Evolutionary conservation across 1,140 invertebrate species (phyloP).

Genomic region (Drosophila neocordata): DNA sequence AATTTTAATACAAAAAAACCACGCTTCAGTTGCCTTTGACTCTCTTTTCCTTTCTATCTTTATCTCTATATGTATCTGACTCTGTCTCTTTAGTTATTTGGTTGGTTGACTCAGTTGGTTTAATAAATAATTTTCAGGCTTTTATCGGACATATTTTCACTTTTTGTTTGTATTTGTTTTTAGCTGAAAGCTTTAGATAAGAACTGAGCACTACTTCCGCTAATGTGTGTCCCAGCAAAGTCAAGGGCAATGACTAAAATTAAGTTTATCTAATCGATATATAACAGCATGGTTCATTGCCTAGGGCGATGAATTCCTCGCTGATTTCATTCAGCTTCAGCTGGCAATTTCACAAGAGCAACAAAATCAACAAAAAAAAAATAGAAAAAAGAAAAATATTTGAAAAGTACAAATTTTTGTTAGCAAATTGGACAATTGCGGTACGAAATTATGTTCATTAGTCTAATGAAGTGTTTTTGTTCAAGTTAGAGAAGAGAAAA

Average conservation of each 20-base stretch:
- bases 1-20: conserved; percentile 64
- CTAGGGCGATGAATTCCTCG: conserved; percentile 12
- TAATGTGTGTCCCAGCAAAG: conserved; percentile 56
- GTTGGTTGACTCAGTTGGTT: conserved; percentile 33
- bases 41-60: background rate
- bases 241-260: conserved; percentile 73
- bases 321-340: conserved; percentile 43
- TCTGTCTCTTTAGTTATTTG: background rate
- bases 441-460: conserved; percentile 71
- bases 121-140: conserved; percentile 68
- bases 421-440: conserved; percentile 60
- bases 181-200: conserved; percentile 45
- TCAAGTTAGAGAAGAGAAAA: background rate
- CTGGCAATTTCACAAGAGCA: conserved; percentile 34
- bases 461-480: conserved; percentile 73
- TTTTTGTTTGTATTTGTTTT: conserved; percentile 30
- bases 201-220: conserved; percentile 65
- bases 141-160: conserved; percentile 71
- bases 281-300: conserved; percentile 46
- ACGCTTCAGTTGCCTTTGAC: conserved; percentile 30
- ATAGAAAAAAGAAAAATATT: background rate
- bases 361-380: background rate
- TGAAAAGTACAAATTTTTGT: background rate
- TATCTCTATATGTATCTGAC: background rate
- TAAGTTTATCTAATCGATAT: conserved; percentile 80